Conservation (phyloP, 2,113 vertebrate species). For the Patagioenas fasciata region DNA sequence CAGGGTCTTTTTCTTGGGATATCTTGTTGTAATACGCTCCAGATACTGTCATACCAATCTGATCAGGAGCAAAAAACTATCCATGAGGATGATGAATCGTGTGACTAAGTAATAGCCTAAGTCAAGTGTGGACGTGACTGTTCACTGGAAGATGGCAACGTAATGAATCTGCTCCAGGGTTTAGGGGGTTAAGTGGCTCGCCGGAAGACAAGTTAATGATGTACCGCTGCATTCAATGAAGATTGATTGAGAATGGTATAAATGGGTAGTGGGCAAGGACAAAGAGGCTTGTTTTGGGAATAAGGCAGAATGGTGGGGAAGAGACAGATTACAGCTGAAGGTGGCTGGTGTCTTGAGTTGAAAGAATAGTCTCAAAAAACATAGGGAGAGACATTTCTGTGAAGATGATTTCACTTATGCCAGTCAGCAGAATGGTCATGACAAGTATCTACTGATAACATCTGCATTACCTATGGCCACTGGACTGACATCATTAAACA, state of each 20-base stretch:
- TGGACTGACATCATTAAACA: background rate
- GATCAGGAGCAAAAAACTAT: background rate
- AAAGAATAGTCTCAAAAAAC: background rate
- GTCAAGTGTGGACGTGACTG: background rate
- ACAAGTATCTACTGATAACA: background rate
- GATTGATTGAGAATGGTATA: slow-evolving; percentile 52
- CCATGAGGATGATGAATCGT: slow-evolving; percentile 32
- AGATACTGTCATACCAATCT: background rate
- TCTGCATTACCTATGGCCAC: background rate
- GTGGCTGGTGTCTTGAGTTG: background rate
- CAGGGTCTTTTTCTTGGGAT: background rate
- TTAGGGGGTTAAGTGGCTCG: slow-evolving; percentile 50
- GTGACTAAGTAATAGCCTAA: background rate
- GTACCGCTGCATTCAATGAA: slow-evolving; percentile 52
- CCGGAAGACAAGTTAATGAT: slow-evolving; percentile 69
- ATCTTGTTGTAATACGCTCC: background rate
- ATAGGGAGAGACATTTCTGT: background rate
- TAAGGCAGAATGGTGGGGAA: background rate
- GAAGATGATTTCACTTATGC: background rate
- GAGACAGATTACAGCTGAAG: slow-evolving; percentile 12
- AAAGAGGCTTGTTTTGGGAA: slow-evolving; percentile 51
- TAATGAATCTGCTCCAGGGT: slow-evolving; percentile 41
- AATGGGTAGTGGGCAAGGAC: slow-evolving; percentile 60
- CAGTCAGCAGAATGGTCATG: background rate
- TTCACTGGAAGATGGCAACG: background rate